Evolutionary conservation across 2,113 vertebrate species (phyloP), one percentile per base, ranked within the genome.

Genomic region (Phrynosoma platyrhinos): DNA sequence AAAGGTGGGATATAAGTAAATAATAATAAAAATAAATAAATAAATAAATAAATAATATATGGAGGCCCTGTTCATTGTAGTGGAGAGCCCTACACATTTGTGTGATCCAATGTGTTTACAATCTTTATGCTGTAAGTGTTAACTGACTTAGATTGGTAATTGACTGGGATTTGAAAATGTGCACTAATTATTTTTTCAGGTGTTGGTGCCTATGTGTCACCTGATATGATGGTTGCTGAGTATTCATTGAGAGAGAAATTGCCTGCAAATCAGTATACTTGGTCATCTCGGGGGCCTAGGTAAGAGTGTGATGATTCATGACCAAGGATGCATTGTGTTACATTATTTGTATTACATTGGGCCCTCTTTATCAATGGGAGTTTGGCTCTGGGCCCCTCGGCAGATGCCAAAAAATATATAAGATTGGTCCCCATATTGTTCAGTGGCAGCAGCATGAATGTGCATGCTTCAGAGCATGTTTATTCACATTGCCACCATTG

Each of bases 151-250:
- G 62, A 77, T 85, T 0, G 6, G 13, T 79, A 69, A 53, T 8
- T 6, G 69, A 16, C 58, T 62, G 27, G 53, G 16, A 12, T 79
- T 47, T 69, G 64, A 32, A 64, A 53, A 52, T 13, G 52, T 79
- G 32, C 71, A 42, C 52, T 23, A 20, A 55, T 25, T 85, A 36
- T 53, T 85, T 90, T 87, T 91, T 5, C 91, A 99, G 99, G 99
- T 91, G 99, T 99, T 89, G 99, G 98, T 84, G 99, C 99, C 0
- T 99, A 99, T 0, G 99, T 99, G 53, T 99, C 99, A 64, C 99
- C 99, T 76, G 99, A 99, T 92, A 99, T 99, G 99, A 99, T 99
- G 99, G 97, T 99, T 90, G 99, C 99, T 23, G 99, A 99, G 91
- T 99, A 99, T 92, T 99, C 99, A 1, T 96, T 99, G 88, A 97